Base-by-base conservation (phyloP, 1,140 invertebrate genomes). In the Neodiprion virginianus region DNA sequence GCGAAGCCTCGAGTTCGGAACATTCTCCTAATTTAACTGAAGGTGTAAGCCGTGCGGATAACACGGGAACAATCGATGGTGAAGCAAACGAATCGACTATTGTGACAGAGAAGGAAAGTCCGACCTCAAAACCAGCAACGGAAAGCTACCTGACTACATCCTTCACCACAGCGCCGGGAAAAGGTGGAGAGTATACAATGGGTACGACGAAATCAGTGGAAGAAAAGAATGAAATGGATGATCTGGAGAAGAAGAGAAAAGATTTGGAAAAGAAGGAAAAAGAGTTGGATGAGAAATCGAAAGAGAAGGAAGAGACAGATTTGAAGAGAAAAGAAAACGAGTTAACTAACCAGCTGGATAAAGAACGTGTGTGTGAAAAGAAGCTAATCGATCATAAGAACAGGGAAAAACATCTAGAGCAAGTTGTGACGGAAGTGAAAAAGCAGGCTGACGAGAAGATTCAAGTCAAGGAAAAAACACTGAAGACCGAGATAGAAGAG, bases 401-500 rank as follows among this genome's bases (percentile, higher is more conserved):
- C 3, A 61, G 53, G n/a, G 53, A 61, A 61, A 61, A 61, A 61
- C 4, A 40, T 40, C 28, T 40, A 40, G 28, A 40, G 28, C 28
- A 40, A 40, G 28, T 5, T 3, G 28, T 40, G 28, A 40, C 28
- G 28, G 28, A 40, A 40, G 28, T 40, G 28, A 5, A 40, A 40
- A 40, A 40, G 28, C 28, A 40, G 28, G 28, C 28, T 40, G 28
- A 40, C 28, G 28, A 61, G 8, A 8, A 61, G 11, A 5, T 61
- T 14, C 11, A 61, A 14, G 70, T 23, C 3, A 40, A 8, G 48
- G 65, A 75, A 11, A 50, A 74, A 74, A 72, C 66, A 4, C 23
- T 47, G 70, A 50, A 65, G 14, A 50, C 66, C 8, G 48, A 48
- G 12, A 72, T 68, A 21, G 68, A 68, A 12, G 48, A 76, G 75